Percentiles rank a stretch among this genome's conserved stretches.
These are phyloP conservation scores for Donacobius atricapilla DNA, from an alignment of 2,113 vertebrate species.

Conservation along the genomic window DNA sequence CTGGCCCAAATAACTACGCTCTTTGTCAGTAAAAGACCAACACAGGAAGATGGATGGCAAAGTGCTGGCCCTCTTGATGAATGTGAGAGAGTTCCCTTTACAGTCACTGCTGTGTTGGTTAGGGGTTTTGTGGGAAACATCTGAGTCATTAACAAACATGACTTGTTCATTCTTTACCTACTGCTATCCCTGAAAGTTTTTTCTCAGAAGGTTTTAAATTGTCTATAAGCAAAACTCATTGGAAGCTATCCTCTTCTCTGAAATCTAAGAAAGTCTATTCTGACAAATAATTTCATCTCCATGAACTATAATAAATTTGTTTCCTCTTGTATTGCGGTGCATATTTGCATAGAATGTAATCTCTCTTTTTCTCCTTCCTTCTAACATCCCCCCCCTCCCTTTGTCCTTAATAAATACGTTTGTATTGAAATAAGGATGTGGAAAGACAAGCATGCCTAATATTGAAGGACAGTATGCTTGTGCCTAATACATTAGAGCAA, in stretches of 20 bases:
- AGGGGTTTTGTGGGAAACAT: background rate
- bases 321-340: background rate
- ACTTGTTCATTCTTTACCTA: background rate
- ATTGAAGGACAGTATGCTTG: constrained; percentile 60
- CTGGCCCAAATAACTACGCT: background rate
- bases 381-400: background rate
- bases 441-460: constrained; percentile 67
- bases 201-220: background rate
- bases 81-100: background rate
- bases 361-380: background rate
- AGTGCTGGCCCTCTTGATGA: background rate
- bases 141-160: background rate
- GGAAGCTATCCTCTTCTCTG: background rate
- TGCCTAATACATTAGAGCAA: constrained; percentile 62
- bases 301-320: background rate
- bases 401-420: constrained; percentile 55
- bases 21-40: background rate
- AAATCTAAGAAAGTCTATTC: background rate
- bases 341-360: background rate
- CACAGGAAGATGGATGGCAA: background rate
- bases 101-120: background rate
- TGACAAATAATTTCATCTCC: background rate
- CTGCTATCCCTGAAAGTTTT: background rate
- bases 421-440: constrained; percentile 43
- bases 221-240: background rate